Evolutionary conservation across 2,797 vertebrate species (phyloP), one percentile per base, ranked within the genome.

Genomic region (Acestrorhynchus altus): DNA sequence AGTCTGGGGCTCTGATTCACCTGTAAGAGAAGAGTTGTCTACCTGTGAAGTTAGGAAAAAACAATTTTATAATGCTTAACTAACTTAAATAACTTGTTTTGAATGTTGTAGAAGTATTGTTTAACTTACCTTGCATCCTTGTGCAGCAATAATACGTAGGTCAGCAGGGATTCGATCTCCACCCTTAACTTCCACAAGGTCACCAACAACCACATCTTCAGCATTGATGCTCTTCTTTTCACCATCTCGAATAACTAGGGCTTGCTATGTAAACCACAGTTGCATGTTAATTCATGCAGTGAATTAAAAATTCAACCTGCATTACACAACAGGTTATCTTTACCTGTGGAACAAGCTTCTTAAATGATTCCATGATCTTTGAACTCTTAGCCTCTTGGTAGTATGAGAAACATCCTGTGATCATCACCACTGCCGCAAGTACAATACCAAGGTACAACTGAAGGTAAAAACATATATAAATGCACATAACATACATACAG

Each of bases 351-450:
- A 98, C 95, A 92, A 98, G 93, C 88, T 98, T 98, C 88, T 97
- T 98, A 90, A 98, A 98, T 78, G 97, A 98, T 70, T 98, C 97
- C 96, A 98, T 98, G 89, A 98, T 98, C 90, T 96, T 97, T 18
- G 96, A 98, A 88, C 97, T 98, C 87, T 99, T 99, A 24, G 96
- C 95, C 84, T 99, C 97, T 94, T 99, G 97, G 85, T 98, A 98
- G 78, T 99, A 99, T 44, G 97, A 99, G 93, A 98, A 99, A 64
- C 97, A 98, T 56, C 97, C 97, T 84, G 97, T 99, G 90, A 98
- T 93, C 89, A 98, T 97, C 88, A 99, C 97, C 0, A 99, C 97
- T 82, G 96, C 96, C 13, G 96, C 90, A 42, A 99, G 92, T 66
- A 98, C 97, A 42, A 99, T 83, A 60, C 97, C 97, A 16, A 98